Conservation (phyloP, 2,888 invertebrate species). For the Pyralis farinalis region DNA sequence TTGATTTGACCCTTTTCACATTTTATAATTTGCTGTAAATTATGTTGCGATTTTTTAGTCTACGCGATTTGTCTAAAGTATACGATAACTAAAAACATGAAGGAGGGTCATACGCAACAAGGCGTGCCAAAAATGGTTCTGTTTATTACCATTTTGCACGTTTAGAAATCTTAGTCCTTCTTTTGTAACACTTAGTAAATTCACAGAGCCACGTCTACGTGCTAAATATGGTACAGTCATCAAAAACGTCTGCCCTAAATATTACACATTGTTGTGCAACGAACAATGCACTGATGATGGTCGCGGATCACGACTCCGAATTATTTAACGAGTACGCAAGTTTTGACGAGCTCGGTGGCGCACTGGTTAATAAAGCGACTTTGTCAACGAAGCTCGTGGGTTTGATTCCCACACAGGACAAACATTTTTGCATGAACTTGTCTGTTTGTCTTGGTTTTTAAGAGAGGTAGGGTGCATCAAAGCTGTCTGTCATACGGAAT, state of each 20-base stretch:
- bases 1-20: too few species aligned
- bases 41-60: too few species aligned
- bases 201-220: slow-evolving; percentile 7
- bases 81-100: slow-evolving; percentile 13
- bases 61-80: neutral
- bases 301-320: neutral
- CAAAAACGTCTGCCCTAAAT: slow-evolving; percentile 3
- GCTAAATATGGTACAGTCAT: slow-evolving; percentile 5
- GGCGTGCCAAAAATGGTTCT: slow-evolving; percentile 29
- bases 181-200: slow-evolving; percentile 26
- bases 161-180: slow-evolving; percentile 31
- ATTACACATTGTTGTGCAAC: neutral
- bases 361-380: too few species aligned
- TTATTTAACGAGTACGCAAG: too few species aligned
- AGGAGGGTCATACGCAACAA: slow-evolving; percentile 23
- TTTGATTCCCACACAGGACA: too few species aligned
- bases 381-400: too few species aligned
- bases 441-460: too few species aligned
- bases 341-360: too few species aligned
- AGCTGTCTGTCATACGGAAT: too few species aligned
- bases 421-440: too few species aligned
- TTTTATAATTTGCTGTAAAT: too few species aligned
- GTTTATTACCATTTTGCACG: slow-evolving; percentile 29
- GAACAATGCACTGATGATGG: neutral
- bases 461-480: too few species aligned